These are phyloP conservation scores for Nomada fabriciana DNA, from an alignment of 2,888 invertebrate genomes.

Conservation along the genomic window DNA sequence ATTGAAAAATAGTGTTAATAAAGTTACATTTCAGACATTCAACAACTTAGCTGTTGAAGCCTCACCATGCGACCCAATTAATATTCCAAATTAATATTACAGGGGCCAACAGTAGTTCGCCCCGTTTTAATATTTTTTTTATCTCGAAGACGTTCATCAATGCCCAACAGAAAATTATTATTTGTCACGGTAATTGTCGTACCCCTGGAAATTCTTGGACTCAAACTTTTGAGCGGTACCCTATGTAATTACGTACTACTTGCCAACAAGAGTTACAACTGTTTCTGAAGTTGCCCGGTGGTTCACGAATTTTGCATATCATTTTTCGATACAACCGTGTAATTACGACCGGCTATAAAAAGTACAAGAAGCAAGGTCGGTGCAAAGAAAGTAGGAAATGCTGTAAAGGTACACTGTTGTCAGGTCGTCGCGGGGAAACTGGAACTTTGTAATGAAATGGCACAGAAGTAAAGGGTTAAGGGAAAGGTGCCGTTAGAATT, in stretches of 20 bases:
- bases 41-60: too few relatives aligned
- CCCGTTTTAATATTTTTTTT: too few relatives aligned
- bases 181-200: too few relatives aligned
- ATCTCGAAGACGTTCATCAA: too few relatives aligned
- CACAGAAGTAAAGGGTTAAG: not conserved
- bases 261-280: slow-evolving; percentile 6
- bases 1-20: too few relatives aligned
- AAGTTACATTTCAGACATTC: too few relatives aligned
- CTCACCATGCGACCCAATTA: too few relatives aligned
- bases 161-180: too few relatives aligned
- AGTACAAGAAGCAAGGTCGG: not conserved
- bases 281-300: not conserved
- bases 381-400: not conserved
- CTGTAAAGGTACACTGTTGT: not conserved
- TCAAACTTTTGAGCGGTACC: too few relatives aligned
- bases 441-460: not conserved
- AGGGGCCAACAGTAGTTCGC: too few relatives aligned
- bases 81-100: too few relatives aligned
- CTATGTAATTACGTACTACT: slow-evolving; percentile 4
- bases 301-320: slow-evolving; percentile 38
- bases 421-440: not conserved
- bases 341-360: slow-evolving; percentile 32
- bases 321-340: slow-evolving; percentile 28
- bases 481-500: not conserved
- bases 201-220: too few relatives aligned